A percentile compares a stretch with the other conserved stretches of the same genome.
Conservation (phyloP, 2,888 invertebrate genomes). For the Chymomyza caudatula region DNA sequence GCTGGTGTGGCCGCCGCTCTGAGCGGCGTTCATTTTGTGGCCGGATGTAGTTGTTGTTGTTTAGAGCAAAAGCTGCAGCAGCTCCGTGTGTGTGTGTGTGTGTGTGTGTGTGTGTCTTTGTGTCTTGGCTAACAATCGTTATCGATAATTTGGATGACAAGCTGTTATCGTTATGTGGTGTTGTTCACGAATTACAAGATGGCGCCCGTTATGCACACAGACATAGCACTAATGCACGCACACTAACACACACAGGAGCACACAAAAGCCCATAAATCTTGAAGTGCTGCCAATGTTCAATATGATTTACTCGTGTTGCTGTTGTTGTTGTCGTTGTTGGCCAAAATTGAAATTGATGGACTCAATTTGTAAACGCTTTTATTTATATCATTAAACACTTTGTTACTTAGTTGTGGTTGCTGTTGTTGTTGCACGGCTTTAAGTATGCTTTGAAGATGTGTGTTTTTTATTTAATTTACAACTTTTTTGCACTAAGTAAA, state of each 20-base stretch:
- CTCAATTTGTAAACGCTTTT: background rate
- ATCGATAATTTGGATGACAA: background rate
- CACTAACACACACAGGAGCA: background rate
- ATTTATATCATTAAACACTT: background rate
- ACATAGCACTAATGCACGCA: background rate
- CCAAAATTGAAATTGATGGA: conserved; percentile 42
- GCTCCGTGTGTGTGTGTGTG: background rate
- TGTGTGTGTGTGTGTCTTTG: background rate
- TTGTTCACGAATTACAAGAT: background rate
- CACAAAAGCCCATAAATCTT: background rate
- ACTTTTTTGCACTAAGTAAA: conserved; percentile 4
- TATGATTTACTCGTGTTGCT: background rate
- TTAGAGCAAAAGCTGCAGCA: background rate
- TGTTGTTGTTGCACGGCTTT: background rate
- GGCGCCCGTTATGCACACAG: background rate
- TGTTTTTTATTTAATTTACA: conserved; percentile 23
- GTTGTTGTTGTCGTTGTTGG: background rate
- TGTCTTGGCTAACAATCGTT: background rate
- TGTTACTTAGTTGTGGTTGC: background rate
- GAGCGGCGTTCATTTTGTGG: conserved; percentile 77
- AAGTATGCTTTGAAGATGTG: conserved; percentile 2
- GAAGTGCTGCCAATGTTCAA: conserved; percentile 10
- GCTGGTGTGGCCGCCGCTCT: conserved; percentile 77
- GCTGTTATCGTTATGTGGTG: background rate
- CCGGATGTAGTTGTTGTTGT: background rate